phyloP scores from a whole-genome alignment of 2,797 vertebrate species.

The Aldrovandia affinis region DNA sequence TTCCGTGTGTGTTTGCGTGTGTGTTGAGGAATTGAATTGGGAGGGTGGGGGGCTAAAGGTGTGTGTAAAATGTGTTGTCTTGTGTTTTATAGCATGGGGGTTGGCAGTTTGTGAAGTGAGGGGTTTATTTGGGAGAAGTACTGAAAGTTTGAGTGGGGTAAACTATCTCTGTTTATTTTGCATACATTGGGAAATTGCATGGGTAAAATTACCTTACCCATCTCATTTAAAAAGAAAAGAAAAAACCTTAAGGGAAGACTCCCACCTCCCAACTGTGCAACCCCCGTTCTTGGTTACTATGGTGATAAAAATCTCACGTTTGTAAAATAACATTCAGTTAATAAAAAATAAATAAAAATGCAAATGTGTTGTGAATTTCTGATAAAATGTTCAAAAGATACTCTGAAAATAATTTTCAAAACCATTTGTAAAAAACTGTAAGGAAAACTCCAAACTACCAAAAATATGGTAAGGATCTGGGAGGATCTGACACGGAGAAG shows the following conservation, averaged over 20 bases:
- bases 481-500: background rate
- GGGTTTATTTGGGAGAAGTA: constrained; percentile 15
- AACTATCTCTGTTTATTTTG: constrained; percentile 23
- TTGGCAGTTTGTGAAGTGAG: constrained; percentile 15
- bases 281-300: constrained; percentile 66
- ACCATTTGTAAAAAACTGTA: background rate
- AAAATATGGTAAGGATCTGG: background rate
- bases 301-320: constrained; percentile 70
- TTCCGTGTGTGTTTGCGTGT: constrained; percentile 16
- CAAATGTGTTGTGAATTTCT: background rate
- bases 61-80: constrained; percentile 28
- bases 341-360: constrained; percentile 47
- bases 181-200: constrained; percentile 3
- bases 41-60: constrained; percentile 12
- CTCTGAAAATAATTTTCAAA: background rate
- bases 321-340: constrained; percentile 82
- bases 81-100: constrained; percentile 25
- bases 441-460: too few relatives aligned
- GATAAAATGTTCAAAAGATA: background rate
- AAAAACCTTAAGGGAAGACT: constrained; percentile 7
- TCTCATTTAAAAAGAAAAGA: background rate
- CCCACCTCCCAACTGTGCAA: constrained; percentile 23
- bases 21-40: constrained; percentile 23
- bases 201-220: constrained; percentile 10
- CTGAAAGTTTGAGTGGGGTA: constrained; percentile 14